Base-by-base conservation (phyloP, 2,888 invertebrate species). In the Cantharis rufa region DNA sequence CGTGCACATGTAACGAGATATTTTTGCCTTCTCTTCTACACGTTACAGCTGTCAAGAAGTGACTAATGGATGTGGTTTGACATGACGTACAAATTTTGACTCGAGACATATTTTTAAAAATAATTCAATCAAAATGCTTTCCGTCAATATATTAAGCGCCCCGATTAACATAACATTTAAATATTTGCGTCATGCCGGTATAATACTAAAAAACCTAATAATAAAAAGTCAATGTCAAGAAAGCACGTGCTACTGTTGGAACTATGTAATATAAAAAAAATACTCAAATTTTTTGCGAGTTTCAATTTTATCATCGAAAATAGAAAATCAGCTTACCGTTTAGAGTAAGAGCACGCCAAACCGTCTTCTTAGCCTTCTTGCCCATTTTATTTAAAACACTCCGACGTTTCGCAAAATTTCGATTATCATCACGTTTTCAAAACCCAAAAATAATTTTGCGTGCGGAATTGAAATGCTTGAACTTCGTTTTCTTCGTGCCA, bases 291-390 rank as follows among this genome's bases (percentile, higher is more conserved):
- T 32, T 32, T 7, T 5, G 1, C 7, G 1, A 24, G 4, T 24
- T 24, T 24, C 9, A 24, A 24, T 24, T 24, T 24, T 24, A 24
- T 24, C 24, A 1, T 1, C 9, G 24, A 24, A 1, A 24, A 24
- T 24, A 9, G 4, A 32, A 32, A 69, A 73, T 68, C 21, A 64
- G 83, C 86, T 89, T 85, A 90, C 91, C 90, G 82, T 89, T 90
- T 84, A 92, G 91, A 81, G 90, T 89, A 83, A 92, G 89, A 82
- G 91, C 90, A 87, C 91, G 90, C 92, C 92, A 92, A 87, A 91
- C 90, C 82, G 92, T 92, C 88, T 91, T 92, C 85, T 90, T 89
- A 80, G 89, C 89, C 88, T 90, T 91, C 87, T 91, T 92, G 86
- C 91, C 92, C 91, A 92, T 92, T 82, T 85, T 85, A 68, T 78